Percentiles rank a stretch among this genome's conserved stretches.
phyloP scores from a whole-genome alignment of 2,113 vertebrate genomes.

The Gambusia holbrooki region DNA sequence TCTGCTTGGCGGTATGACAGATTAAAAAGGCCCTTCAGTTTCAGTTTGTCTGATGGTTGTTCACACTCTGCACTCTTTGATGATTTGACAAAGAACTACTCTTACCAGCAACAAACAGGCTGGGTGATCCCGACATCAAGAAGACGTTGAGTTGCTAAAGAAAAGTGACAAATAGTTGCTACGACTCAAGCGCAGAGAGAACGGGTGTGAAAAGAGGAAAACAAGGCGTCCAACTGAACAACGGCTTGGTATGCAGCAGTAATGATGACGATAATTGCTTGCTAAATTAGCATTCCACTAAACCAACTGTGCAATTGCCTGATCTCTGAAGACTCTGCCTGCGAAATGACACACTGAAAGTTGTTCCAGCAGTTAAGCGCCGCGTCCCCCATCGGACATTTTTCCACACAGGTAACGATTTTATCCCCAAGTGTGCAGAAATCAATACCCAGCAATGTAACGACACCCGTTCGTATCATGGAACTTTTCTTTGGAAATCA shows the following conservation, averaged over 20 bases:
- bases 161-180: neutral
- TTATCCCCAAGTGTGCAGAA: slow-evolving; percentile 41
- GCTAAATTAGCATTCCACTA: slow-evolving; percentile 44
- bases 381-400: slow-evolving; percentile 14
- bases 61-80: neutral
- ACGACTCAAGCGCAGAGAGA: neutral
- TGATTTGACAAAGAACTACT: neutral
- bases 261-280: slow-evolving; percentile 53
- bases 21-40: neutral
- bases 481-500: neutral
- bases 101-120: neutral
- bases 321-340: slow-evolving; percentile 13
- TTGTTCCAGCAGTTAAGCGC: slow-evolving; percentile 51
- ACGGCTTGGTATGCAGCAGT: slow-evolving; percentile 23
- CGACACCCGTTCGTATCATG: slow-evolving; percentile 9
- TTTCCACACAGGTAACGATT: slow-evolving; percentile 34
- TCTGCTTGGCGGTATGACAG: no score
- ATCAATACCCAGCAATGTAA: slow-evolving; percentile 22
- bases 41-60: neutral
- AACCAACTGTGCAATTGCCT: slow-evolving; percentile 27
- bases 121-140: neutral
- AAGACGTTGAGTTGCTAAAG: neutral
- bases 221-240: slow-evolving; percentile 26
- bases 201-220: neutral
- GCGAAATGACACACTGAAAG: slow-evolving; percentile 42